phyloP scores from a whole-genome alignment of 2,797 vertebrate genomes.

The Clarias fuscus region DNA sequence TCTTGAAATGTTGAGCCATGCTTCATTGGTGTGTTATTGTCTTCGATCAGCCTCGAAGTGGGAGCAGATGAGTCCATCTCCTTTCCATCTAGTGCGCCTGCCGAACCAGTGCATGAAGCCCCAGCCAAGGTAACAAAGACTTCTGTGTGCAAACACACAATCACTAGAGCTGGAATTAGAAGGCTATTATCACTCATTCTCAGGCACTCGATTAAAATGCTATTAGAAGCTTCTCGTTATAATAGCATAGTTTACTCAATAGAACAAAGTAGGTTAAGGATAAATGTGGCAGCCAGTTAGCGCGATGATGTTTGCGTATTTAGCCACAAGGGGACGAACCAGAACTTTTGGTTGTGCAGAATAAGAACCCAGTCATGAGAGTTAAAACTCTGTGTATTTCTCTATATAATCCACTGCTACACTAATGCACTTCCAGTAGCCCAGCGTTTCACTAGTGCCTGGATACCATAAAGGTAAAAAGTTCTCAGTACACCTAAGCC shows the following conservation, averaged over 20 bases:
- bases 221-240: not conserved
- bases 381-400: too few relatives aligned
- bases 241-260: not conserved
- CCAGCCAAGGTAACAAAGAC: slow-evolving; percentile 66
- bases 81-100: slow-evolving; percentile 50
- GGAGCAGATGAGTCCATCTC: slow-evolving; percentile 59
- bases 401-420: too few relatives aligned
- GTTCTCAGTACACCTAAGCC: too few relatives aligned
- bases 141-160: not conserved
- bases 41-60: slow-evolving; percentile 64
- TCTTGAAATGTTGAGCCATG: not conserved
- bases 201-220: not conserved
- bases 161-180: slow-evolving; percentile 16
- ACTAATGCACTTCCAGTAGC: too few relatives aligned
- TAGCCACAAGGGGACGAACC: not conserved
- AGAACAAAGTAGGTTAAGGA: not conserved
- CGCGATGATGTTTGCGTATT: not conserved
- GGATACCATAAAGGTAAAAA: too few relatives aligned
- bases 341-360: too few relatives aligned
- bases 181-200: not conserved
- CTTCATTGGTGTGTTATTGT: not conserved
- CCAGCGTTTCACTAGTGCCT: too few relatives aligned
- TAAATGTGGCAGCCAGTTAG: not conserved
- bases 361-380: too few relatives aligned
- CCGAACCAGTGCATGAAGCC: slow-evolving; percentile 59